phyloP scores from a whole-genome alignment of 1,140 invertebrate species.

The Heliconius himera region DNA sequence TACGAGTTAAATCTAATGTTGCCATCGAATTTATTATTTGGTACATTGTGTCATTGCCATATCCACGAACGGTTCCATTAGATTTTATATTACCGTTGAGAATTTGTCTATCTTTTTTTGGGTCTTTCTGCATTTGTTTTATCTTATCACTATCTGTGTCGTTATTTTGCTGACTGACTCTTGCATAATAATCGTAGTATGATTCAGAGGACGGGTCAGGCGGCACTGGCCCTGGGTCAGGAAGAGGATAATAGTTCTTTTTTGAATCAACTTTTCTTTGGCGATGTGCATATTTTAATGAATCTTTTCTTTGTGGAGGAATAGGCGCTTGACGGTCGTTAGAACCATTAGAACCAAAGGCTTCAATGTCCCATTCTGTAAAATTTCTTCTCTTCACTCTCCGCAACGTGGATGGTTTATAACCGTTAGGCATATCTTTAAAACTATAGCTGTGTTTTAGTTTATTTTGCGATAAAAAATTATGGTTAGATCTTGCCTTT shows the following conservation, averaged over 20 bases:
- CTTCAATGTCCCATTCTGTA: constrained; percentile 81
- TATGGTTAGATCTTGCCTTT: constrained; percentile 78
- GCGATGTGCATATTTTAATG: constrained; percentile 77
- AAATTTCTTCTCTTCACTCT: constrained; percentile 80
- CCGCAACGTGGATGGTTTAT: constrained; percentile 81
- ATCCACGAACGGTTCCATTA: constrained; percentile 54
- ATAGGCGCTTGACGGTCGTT: constrained; percentile 72
- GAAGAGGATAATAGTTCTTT: constrained; percentile 71
- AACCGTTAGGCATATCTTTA: constrained; percentile 83
- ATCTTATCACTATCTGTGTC: constrained; percentile 77
- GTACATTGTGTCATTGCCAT: constrained; percentile 71
- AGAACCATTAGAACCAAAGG: constrained; percentile 61
- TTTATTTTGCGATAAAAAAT: constrained; percentile 76
- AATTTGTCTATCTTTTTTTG: constrained; percentile 55
- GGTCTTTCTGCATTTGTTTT: constrained; percentile 68
- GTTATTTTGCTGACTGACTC: constrained; percentile 80
- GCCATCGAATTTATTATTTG: constrained; percentile 78
- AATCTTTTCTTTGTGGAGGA: constrained; percentile 75
- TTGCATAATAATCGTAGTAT: constrained; percentile 80
- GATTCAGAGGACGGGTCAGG: constrained; percentile 77
- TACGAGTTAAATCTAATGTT: constrained; percentile 72
- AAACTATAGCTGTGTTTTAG: constrained; percentile 81
- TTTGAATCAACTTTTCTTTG: constrained; percentile 75
- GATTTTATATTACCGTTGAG: constrained; percentile 48
- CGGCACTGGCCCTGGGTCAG: constrained; percentile 69